phyloP scores from a whole-genome alignment of 2,797 vertebrate species.

The Pristis pectinata region DNA sequence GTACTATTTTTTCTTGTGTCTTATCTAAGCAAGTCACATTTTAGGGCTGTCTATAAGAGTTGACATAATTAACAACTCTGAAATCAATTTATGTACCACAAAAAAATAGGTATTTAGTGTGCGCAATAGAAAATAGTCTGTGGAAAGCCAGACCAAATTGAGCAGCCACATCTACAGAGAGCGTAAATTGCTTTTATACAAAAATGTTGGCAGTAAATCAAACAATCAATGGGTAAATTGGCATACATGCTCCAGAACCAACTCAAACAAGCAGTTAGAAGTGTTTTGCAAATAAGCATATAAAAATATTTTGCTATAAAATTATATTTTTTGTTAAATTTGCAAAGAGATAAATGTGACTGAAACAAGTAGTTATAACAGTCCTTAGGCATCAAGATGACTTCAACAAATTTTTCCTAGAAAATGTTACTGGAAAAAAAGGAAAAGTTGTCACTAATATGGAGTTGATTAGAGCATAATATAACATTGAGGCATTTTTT shows the following conservation, averaged over 20 bases:
- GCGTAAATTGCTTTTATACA: neutral
- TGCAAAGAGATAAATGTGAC: neutral
- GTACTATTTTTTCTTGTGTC: neutral
- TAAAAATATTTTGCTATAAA: neutral
- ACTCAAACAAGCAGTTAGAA: constrained; percentile 20
- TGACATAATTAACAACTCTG: neutral
- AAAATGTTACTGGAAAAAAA: neutral
- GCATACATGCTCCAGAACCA: neutral
- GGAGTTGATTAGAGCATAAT: neutral
- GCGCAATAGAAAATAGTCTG: neutral
- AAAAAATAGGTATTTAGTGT: neutral
- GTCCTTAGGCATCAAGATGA: neutral
- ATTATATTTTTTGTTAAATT: neutral
- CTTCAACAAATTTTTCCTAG: neutral
- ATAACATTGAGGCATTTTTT: neutral
- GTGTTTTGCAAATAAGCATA: neutral
- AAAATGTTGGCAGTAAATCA: constrained; percentile 20
- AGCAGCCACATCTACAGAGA: neutral
- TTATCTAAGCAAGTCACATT: neutral
- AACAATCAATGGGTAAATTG: neutral
- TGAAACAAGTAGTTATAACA: neutral
- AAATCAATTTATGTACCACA: neutral
- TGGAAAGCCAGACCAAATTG: neutral
- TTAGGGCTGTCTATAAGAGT: neutral
- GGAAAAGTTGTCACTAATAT: neutral